Conservation (phyloP, 2,797 vertebrate genomes). For the Centropyge bicolor region DNA sequence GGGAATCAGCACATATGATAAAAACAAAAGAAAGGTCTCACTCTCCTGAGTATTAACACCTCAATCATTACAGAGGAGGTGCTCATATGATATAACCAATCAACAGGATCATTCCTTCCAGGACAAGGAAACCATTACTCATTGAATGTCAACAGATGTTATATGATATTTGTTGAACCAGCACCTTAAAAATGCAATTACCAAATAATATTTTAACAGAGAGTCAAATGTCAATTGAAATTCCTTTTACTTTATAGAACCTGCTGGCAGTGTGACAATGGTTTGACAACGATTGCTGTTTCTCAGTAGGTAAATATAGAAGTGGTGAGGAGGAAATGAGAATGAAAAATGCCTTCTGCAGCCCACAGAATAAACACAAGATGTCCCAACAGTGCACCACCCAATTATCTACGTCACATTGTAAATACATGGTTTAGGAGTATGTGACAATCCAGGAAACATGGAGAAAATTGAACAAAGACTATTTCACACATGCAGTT, state of each 20-base stretch:
- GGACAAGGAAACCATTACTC: not conserved
- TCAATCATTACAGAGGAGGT: constrained; percentile 3
- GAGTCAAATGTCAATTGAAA: not conserved
- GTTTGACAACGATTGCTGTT: not conserved
- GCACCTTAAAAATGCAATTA: not conserved
- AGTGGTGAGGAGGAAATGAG: constrained; percentile 58
- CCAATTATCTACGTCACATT: fast-evolving
- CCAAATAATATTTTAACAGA: not conserved
- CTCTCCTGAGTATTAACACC: not conserved
- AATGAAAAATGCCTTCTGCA: constrained; percentile 40
- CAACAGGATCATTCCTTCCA: not conserved
- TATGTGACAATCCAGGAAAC: constrained; percentile 21
- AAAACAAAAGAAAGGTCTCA: not conserved
- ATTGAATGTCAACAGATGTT: not conserved
- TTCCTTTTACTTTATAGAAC: not conserved
- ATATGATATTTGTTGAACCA: not conserved
- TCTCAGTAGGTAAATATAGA: constrained; percentile 37
- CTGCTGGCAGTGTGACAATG: not conserved
- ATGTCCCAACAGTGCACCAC: constrained; percentile 57
- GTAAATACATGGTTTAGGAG: not conserved
- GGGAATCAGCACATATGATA: not conserved
- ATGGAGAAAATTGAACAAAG: not conserved
- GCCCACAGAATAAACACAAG: constrained; percentile 26
- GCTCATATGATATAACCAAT: not conserved
- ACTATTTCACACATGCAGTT: not conserved